Base-by-base conservation (phyloP, 2,888 invertebrate species). In the Maniola hyperantus region DNA sequence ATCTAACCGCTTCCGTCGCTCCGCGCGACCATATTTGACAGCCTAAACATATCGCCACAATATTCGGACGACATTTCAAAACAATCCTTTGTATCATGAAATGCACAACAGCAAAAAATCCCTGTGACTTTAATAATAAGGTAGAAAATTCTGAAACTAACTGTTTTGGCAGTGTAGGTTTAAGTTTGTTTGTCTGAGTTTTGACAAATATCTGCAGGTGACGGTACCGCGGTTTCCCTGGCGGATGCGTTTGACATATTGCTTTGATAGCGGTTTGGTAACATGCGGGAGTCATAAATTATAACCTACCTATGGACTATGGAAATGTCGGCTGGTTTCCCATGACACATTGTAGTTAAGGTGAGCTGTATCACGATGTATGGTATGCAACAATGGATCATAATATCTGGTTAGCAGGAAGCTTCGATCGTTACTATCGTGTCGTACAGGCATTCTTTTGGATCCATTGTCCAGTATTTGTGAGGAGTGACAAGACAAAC, bases 191-290 rank as follows among this genome's bases (percentile, higher is more conserved):
- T 77, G 75, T 77, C 76, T 80, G 82, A 89, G 81, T 90, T 91
- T 90, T 91, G 91, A 91, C 88, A 89, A 91, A 91, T 91, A 88
- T 87, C 87, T 89, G 88, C 88, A 91, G 90, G 91, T 91, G 91
- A 90, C 86, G 86, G 86, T 81, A 80, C 74, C 76, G 84, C 81
- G 86, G 86, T 87, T 86, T 82, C 83, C 84, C 85, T 80, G 79
- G 78, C 85, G 88, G 88, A 88, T 89, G 89, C 78, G 79, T 87
- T 83, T 89, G 89, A 89, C 90, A 85, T 89, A 91, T 91, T 85
- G 87, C 85, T 85, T 82, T 84, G 88, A 89, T 89, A 85, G 84
- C 83, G 84, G 83, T 83, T 83, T 75, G 78, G 79, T 80, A 74
- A 73, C 73, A 84, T 83, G 81, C 81, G 82, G 82, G 73, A 71